Conservation (phyloP, 1,140 invertebrate genomes). For the Thalassaphorura encarpata region DNA sequence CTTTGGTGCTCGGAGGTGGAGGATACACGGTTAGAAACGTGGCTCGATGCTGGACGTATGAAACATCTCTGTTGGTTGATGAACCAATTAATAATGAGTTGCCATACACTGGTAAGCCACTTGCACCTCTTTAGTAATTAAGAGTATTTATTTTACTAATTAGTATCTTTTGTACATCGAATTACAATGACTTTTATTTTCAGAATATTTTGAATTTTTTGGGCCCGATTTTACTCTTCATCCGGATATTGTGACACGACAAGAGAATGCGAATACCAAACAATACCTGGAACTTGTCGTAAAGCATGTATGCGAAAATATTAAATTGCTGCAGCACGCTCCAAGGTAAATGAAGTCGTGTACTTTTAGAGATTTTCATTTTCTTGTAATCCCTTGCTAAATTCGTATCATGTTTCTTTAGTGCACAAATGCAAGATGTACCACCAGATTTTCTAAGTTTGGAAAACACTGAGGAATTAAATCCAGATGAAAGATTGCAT, state of each 20-base stretch:
- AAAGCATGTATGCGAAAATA: constrained; percentile 71
- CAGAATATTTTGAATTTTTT: constrained; percentile 89
- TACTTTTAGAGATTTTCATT: neutral
- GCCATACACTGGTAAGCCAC: constrained; percentile 57
- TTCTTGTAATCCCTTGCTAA: constrained; percentile 35
- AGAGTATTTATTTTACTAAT: too few relatives aligned
- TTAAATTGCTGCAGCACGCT: constrained; percentile 79
- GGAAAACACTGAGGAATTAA: constrained; percentile 49
- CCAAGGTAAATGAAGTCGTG: constrained; percentile 47
- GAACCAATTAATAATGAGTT: constrained; percentile 84
- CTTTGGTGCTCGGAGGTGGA: constrained; percentile 89
- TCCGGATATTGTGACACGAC: constrained; percentile 70
- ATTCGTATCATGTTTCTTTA: constrained; percentile 35
- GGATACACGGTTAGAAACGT: constrained; percentile 97
- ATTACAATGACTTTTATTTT: neutral
- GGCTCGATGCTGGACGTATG: constrained; percentile 97
- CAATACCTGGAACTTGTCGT: constrained; percentile 81
- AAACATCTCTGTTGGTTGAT: constrained; percentile 87
- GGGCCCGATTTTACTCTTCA: constrained; percentile 89
- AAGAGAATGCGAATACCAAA: constrained; percentile 86
- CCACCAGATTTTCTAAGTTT: constrained; percentile 53
- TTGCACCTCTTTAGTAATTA: neutral
- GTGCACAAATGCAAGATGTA: constrained; percentile 86
- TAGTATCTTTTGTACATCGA: neutral
- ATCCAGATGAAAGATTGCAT: constrained; percentile 69